Evolutionary conservation across 2,113 vertebrate genomes (phyloP).

Genomic region (Nycticorax nycticorax): DNA sequence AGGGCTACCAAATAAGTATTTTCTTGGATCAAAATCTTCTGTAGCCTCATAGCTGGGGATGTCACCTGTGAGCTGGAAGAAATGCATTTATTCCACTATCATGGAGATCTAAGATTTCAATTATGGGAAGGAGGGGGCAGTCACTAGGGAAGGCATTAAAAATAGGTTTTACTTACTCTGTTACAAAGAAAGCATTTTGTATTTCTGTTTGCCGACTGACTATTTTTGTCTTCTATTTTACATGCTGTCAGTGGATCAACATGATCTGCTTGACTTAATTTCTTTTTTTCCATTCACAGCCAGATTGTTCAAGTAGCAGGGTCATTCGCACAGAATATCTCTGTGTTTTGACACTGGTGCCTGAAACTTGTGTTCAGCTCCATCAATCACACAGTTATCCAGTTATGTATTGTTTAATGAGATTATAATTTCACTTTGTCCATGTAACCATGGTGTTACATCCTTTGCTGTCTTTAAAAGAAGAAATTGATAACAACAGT

Average conservation of each 20-base stretch:
- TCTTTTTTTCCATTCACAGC: not conserved
- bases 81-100: not conserved
- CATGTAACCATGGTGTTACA: not conserved
- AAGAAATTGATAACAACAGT: not conserved
- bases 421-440: not conserved
- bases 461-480: not conserved
- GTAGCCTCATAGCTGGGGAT: not conserved
- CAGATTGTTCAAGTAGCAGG: slow-evolving; percentile 8
- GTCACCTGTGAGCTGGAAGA: not conserved
- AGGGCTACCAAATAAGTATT: not conserved
- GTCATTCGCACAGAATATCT: not conserved
- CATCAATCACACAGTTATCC: not conserved
- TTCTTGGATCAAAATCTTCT: not conserved
- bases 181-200: not conserved
- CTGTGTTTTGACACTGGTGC: not conserved
- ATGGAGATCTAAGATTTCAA: not conserved
- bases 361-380: not conserved
- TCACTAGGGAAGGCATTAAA: not conserved
- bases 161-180: not conserved
- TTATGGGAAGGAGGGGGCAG: not conserved
- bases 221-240: slow-evolving; percentile 5
- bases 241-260: not conserved
- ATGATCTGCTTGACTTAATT: not conserved
- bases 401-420: not conserved
- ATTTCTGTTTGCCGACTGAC: not conserved